Percentiles rank a stretch among this genome's conserved stretches.
Conservation (phyloP, 2,113 vertebrate species). For the Cervus canadensis region DNA sequence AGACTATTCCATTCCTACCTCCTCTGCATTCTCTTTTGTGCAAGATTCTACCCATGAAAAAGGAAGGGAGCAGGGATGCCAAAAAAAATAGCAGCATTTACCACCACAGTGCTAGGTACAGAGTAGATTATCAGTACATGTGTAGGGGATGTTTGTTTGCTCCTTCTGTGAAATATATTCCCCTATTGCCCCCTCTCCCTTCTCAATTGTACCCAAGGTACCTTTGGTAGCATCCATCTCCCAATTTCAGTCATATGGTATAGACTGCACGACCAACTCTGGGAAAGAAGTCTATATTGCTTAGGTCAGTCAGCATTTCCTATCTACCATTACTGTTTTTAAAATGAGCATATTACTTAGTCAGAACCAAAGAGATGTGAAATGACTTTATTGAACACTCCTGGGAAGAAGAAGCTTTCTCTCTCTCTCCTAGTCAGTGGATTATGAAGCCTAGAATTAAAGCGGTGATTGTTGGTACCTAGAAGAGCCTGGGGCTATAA, state of each 20-base stretch:
- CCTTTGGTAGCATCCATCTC: not conserved
- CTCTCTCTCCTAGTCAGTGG: not conserved
- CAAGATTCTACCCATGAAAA: not conserved
- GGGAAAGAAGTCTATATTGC: not conserved
- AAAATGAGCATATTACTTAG: not conserved
- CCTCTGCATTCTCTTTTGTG: not conserved
- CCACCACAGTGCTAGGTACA: not conserved
- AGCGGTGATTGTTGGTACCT: not conserved
- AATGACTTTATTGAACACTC: not conserved
- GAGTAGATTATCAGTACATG: not conserved
- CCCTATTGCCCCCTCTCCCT: not conserved
- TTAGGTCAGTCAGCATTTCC: not conserved
- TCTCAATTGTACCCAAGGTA: not conserved
- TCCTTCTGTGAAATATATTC: not conserved
- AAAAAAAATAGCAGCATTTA: not conserved
- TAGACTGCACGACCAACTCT: not conserved
- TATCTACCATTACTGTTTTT: not conserved
- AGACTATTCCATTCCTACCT: not conserved
- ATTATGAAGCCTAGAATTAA: not conserved
- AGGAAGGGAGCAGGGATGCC: not conserved
- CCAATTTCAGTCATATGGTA: not conserved
- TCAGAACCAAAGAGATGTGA: not conserved
- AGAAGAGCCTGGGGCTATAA: not conserved
- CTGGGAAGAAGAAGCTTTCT: not conserved
- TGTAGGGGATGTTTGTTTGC: not conserved